Conservation (phyloP, 37 sponge, comb jelly and placozoan genomes). For the Cladorhizidae sp. region DNA sequence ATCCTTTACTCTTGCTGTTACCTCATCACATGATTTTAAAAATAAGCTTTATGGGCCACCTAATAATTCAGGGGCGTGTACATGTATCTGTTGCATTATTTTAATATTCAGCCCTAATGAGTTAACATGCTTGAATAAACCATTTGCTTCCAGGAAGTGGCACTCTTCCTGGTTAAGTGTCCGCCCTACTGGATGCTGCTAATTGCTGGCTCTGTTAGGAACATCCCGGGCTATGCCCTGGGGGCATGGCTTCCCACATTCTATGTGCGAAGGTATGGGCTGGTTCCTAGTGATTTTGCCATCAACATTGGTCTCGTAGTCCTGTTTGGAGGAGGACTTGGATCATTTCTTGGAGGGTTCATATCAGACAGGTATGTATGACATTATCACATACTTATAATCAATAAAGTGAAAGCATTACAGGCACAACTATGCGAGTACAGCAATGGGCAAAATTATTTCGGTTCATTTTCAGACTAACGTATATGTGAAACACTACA, state of each 20-base stretch:
- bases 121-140: not conserved
- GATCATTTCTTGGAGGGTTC: slow-evolving; percentile 79
- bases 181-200: slow-evolving; percentile 73
- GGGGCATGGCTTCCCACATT: slow-evolving; percentile 89
- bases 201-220: slow-evolving; percentile 81
- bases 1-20: too few species aligned
- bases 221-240: slow-evolving; percentile 87
- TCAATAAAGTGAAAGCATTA: too few species aligned
- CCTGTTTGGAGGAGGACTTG: slow-evolving; percentile 80
- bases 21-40: too few species aligned
- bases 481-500: too few species aligned
- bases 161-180: slow-evolving; percentile 45
- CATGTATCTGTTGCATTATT: too few species aligned
- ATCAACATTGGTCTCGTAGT: slow-evolving; percentile 71
- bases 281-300: slow-evolving; percentile 57
- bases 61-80: too few species aligned
- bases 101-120: not conserved
- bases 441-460: too few species aligned
- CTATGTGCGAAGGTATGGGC: slow-evolving; percentile 44
- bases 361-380: slow-evolving; percentile 71
- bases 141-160: slow-evolving; percentile 52
- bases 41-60: too few species aligned
- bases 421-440: too few species aligned
- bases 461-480: too few species aligned
- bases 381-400: too few species aligned